Evolutionary conservation across 2,888 invertebrate genomes (phyloP).

Genomic region (Anorthoa munda): DNA sequence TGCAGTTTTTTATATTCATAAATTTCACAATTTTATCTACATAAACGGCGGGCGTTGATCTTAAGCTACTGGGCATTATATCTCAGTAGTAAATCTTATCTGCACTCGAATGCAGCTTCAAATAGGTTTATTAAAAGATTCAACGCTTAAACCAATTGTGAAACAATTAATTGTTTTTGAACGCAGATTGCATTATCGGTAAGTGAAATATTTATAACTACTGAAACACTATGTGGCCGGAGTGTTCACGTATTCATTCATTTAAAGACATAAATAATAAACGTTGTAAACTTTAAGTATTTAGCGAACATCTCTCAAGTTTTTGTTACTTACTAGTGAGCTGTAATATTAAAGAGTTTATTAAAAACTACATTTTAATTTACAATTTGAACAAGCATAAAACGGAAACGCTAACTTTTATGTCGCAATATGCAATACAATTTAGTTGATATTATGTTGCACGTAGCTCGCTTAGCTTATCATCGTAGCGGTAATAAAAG

Average conservation of each 20-base stretch:
- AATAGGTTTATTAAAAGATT: constrained; percentile 53
- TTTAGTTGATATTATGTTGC: constrained; percentile 57
- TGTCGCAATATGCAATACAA: constrained; percentile 53
- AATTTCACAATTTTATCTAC: constrained; percentile 57
- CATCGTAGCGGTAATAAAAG: constrained; percentile 65
- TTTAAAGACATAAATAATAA: constrained; percentile 6
- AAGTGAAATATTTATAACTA: constrained; percentile 16
- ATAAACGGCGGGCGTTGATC: constrained; percentile 58
- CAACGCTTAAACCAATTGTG: constrained; percentile 36
- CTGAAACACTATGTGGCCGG: constrained; percentile 3
- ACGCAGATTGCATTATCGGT: background rate
- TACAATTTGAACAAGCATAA: constrained; percentile 39
- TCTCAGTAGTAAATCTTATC: constrained; percentile 60
- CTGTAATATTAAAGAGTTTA: background rate
- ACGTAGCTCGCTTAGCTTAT: constrained; percentile 55
- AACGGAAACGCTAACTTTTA: constrained; percentile 52
- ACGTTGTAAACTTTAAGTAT: constrained; percentile 2
- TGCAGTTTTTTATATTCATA: constrained; percentile 53
- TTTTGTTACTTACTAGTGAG: constrained; percentile 7
- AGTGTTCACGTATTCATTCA: background rate
- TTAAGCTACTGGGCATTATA: constrained; percentile 59
- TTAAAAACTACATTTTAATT: constrained; percentile 17
- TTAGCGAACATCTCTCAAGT: constrained; percentile 3
- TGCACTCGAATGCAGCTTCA: constrained; percentile 45
- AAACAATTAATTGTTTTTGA: constrained; percentile 32